These are phyloP conservation scores for Xanthia togata DNA, from an alignment of 2,888 invertebrate species.

Conservation along the genomic window DNA sequence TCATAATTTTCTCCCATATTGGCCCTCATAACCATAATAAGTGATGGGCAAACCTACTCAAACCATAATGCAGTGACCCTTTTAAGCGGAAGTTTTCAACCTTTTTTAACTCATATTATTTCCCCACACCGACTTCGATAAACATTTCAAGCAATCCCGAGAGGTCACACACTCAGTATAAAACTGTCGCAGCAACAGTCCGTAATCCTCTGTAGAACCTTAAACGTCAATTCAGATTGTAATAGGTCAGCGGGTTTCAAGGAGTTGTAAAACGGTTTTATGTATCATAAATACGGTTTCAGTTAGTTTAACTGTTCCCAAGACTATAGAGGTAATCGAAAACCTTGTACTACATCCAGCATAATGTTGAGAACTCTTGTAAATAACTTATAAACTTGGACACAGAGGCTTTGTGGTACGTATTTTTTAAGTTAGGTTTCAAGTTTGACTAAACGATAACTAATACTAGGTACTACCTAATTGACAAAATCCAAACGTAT, in stretches of 20 bases:
- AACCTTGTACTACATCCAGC: slow-evolving; percentile 41
- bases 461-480: too few species aligned
- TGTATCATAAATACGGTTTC: slow-evolving; percentile 76
- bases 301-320: slow-evolving; percentile 68
- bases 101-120: slow-evolving; percentile 35
- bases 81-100: slow-evolving; percentile 14
- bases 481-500: too few species aligned
- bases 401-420: slow-evolving; percentile 24
- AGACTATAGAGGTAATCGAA: slow-evolving; percentile 63
- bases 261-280: slow-evolving; percentile 76
- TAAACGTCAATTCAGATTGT: slow-evolving; percentile 55
- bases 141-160: slow-evolving; percentile 33
- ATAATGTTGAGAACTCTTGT: slow-evolving; percentile 31
- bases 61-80: slow-evolving; percentile 19
- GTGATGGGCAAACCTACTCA: slow-evolving; percentile 9
- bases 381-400: slow-evolving; percentile 40
- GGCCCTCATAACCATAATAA: slow-evolving; percentile 29
- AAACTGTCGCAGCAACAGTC: slow-evolving; percentile 38
- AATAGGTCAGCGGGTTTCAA: slow-evolving; percentile 70
- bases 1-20: neutral
- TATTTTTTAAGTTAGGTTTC: slow-evolving; percentile 14
- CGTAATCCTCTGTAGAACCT: slow-evolving; percentile 46
- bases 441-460: neutral
- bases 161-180: slow-evolving; percentile 43
- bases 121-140: slow-evolving; percentile 13